Conservation (phyloP, 2,113 vertebrate genomes). For the Eubucco bourcierii region DNA sequence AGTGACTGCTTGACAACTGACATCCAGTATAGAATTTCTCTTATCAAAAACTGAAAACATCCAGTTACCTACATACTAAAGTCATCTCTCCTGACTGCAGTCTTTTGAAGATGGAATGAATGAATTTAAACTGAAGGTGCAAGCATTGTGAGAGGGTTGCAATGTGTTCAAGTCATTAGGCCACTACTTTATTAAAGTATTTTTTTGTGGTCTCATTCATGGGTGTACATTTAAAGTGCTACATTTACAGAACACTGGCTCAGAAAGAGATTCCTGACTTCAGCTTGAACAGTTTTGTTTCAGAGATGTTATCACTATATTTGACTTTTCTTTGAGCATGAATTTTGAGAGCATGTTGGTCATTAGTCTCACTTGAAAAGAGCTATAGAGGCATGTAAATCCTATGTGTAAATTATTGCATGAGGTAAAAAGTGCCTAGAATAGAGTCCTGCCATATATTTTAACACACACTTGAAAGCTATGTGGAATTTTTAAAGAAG, state of each 20-base stretch:
- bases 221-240: neutral
- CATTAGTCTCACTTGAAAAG: neutral
- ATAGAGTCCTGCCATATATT: neutral
- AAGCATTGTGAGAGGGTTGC: neutral
- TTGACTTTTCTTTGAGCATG: conserved; percentile 5
- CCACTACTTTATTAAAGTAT: neutral
- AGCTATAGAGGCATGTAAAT: neutral
- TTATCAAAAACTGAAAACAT: neutral
- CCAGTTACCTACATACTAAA: neutral
- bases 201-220: neutral
- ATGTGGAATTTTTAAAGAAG: neutral
- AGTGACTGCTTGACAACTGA: neutral
- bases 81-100: neutral
- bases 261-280: neutral
- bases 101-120: neutral
- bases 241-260: neutral
- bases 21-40: neutral
- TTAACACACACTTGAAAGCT: neutral
- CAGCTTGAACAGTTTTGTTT: neutral
- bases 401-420: neutral
- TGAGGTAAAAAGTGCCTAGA: neutral
- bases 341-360: neutral
- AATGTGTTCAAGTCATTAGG: neutral
- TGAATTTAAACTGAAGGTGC: neutral
- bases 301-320: neutral